Evolutionary conservation across 2,797 vertebrate genomes (phyloP).

Genomic region (Enteromius radiatus): DNA sequence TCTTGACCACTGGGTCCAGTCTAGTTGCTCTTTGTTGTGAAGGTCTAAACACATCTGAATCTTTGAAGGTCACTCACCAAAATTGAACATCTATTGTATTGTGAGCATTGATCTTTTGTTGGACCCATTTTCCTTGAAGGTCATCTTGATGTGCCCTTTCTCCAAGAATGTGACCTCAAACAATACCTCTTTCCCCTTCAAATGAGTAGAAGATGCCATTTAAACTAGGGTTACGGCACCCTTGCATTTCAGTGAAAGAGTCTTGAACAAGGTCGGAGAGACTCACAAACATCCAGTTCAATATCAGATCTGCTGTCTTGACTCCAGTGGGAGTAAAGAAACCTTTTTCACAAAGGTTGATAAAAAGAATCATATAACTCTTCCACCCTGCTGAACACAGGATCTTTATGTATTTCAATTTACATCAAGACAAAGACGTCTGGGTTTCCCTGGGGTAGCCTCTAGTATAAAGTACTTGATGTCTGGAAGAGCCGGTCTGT

Average conservation of each 20-base stretch:
- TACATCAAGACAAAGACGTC: constrained; percentile 7
- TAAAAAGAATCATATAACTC: not conserved
- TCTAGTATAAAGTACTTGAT: not conserved
- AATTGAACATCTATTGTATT: not conserved
- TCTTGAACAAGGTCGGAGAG: not conserved
- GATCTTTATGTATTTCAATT: constrained; percentile 6
- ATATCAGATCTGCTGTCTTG: not conserved
- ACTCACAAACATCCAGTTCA: not conserved
- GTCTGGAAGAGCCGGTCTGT: not conserved
- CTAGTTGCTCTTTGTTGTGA: not conserved
- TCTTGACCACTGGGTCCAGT: not conserved
- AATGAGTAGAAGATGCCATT: not conserved
- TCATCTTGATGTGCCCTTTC: not conserved
- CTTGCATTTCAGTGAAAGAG: not conserved
- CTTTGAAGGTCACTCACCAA: not conserved
- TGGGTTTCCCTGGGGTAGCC: not conserved
- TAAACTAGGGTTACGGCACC: not conserved
- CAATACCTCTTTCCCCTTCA: not conserved
- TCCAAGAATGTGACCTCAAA: not conserved
- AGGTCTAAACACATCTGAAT: not conserved
- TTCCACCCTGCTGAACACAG: not conserved
- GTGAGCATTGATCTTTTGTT: not conserved
- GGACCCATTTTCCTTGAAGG: not conserved
- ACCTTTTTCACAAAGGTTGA: not conserved
- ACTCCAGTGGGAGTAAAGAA: not conserved